Base-by-base conservation (phyloP, 2,113 vertebrate genomes). In the Myiozetetes cayanensis region DNA sequence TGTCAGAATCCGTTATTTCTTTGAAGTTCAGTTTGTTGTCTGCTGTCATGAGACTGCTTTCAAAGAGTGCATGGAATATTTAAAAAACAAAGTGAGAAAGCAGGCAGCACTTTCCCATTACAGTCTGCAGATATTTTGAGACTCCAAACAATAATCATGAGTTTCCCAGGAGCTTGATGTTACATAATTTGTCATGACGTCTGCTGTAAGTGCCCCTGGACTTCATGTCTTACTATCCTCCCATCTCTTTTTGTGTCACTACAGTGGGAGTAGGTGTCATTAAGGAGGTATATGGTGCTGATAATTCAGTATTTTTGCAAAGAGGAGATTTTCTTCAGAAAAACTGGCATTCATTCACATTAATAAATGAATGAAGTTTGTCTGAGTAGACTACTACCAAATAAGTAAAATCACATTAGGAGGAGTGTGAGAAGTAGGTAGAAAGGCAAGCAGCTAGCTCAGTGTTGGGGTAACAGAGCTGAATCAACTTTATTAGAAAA, bases 21-120 rank as follows among this genome's bases (percentile, higher is more conserved):
- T 95, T 96, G 94, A 95, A 91, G 95, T 90, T 90, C 79, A 62
- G 65, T 96, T 96, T 96, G 93, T 88, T 96, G 90, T 90, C 83
- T 96, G 93, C 76, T 96, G 68, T 92, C 87, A 90, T 90, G 90
- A 88, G 85, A 96, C 68, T 96, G 65, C 85, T 73, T 93, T 96
- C 87, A 96, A 96, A 96, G 87, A 94, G 31, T 49, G 76, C 53
- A 89, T 39, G 47, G 92, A 94, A 94, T 95, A 95, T 84, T 93
- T 93, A 88, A 94, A 96, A 92, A 96, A 91, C 67, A 80, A 96
- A 91, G 85, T 96, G 65, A 86, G 59, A 92, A 93, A 86, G 56
- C 67, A 94, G 49, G 88, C 73, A 94, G 90, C 76, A 56, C 25
- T 93, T 88, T 84, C 65, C 31, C 68, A 47, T 84, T 96, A 74